Evolutionary conservation across 53 echinoderm and acorn worm species (phyloP).

Genomic region (Actinopyga echinites): DNA sequence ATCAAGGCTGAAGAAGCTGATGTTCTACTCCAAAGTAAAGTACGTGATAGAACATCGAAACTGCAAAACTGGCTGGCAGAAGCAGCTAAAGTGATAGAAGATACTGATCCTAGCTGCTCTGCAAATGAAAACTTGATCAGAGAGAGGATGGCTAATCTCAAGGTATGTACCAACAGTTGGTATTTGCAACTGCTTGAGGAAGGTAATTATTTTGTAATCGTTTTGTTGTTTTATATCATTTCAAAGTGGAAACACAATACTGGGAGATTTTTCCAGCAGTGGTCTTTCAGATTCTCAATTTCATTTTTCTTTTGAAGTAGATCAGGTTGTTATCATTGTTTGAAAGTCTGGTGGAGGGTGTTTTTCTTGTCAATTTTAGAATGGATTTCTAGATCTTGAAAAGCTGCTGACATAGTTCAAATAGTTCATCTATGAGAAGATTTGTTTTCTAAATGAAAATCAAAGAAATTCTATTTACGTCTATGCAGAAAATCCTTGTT

Average conservation of each 20-base stretch:
- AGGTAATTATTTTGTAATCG: not conserved
- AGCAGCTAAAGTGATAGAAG: constrained; percentile 63
- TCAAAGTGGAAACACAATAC: not conserved
- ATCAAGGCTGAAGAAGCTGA: constrained; percentile 78
- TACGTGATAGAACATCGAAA: constrained; percentile 3
- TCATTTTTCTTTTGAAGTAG: no score
- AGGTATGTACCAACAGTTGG: constrained; percentile 48
- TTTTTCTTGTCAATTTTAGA: no score
- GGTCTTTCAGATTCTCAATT: no score
- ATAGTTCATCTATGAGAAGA: no score
- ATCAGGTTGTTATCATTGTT: no score
- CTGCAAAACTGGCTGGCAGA: constrained; percentile 80
- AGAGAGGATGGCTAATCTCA: constrained; percentile 79
- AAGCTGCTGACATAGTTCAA: no score
- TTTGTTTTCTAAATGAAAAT: no score
- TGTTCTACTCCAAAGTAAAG: constrained; percentile 47
- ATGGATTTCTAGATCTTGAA: no score
- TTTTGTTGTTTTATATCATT: not conserved
- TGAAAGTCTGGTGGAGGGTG: no score
- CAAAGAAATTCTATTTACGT: not conserved
- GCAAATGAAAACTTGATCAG: constrained; percentile 62
- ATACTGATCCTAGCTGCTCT: constrained; percentile 23
- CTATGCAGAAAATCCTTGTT: constrained; percentile 64
- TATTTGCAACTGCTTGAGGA: no score
- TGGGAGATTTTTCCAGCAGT: no score